Evolutionary conservation across 2,113 vertebrate genomes (phyloP).

Genomic region (Cyprinus carpio): DNA sequence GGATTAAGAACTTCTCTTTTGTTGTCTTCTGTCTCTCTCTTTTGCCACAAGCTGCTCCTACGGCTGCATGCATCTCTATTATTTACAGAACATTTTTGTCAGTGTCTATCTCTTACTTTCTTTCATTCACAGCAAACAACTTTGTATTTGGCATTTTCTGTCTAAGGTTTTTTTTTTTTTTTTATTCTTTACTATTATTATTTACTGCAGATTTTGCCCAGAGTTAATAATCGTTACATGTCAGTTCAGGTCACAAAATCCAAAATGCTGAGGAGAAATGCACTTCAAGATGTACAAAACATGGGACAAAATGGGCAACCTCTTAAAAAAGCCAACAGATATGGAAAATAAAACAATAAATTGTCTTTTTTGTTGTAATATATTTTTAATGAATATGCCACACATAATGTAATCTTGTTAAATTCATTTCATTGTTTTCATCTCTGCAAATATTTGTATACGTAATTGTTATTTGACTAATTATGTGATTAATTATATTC

Average conservation of each 20-base stretch:
- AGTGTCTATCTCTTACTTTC: neutral
- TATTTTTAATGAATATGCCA: neutral
- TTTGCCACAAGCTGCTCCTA: neutral
- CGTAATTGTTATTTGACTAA: neutral
- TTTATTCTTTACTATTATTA: neutral
- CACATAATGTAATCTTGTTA: neutral
- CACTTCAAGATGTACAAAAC: neutral
- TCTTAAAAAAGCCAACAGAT: no score
- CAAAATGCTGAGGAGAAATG: neutral
- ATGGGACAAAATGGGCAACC: no score
- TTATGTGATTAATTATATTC: constrained; percentile 9
- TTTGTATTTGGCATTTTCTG: neutral
- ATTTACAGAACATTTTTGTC: neutral
- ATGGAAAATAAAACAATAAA: neutral
- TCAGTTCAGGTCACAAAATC: neutral
- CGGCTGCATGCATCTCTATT: no score
- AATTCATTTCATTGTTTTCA: neutral
- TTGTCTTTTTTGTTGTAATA: neutral
- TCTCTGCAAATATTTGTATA: neutral
- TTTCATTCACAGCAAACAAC: neutral
- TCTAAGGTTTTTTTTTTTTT: neutral
- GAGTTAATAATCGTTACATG: no score
- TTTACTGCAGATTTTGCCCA: no score
- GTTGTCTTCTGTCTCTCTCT: constrained; percentile 9
- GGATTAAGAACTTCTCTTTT: constrained; percentile 47